Evolutionary conservation across 2,888 invertebrate genomes (phyloP), one percentile per base, ranked within the genome.

Genomic region (Agrotis segetum): DNA sequence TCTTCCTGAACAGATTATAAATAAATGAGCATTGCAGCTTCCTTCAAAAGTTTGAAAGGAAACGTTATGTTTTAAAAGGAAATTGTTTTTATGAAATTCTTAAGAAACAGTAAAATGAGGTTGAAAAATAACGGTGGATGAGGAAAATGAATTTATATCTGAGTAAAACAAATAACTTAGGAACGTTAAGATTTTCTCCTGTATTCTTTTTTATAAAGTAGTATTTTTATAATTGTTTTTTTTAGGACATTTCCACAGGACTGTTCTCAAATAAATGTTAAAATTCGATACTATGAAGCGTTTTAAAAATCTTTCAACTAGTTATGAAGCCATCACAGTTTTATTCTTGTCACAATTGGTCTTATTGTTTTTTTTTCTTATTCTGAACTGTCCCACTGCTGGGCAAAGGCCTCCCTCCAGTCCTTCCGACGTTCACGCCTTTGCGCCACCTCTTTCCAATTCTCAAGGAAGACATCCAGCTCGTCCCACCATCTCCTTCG

Each of bases 21-120:
- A 58, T 53, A 65, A 70, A 82, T 34, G 59, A 70, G 56, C 44
- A 71, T 61, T 21, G 47, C 19, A 46, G 82, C 19, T 64, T 67
- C 62, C 50, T 79, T 65, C 60, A 64, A 65, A 82, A 64, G 49
- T 61, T 70, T 56, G 44, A 56, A 46, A 63, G 34, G 44, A 63
- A 56, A 47, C 11, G 3, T 17, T 72, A 1, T 53, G 29, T 24
- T 40, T 29, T 44, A 21, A 16, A 59, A 55, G 49, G 11, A 76
- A 76, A 63, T 66, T 52, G 55, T 66, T 59, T 49, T 55, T 17
- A 47, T 56, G 52, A 55, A 55, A 47, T 47, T 61, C 17, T 60
- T 24, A 29, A 55, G 58, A 40, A 60, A 64, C 13, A 55, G 14
- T 62, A 44, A 60, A 34, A n/a, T 21, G n/a, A 58, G 40, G 53